A percentile compares a stretch with the other conserved stretches of the same genome.
Conservation (phyloP, 35 echinoderm and acorn worm genomes). For the Patiria miniata region DNA sequence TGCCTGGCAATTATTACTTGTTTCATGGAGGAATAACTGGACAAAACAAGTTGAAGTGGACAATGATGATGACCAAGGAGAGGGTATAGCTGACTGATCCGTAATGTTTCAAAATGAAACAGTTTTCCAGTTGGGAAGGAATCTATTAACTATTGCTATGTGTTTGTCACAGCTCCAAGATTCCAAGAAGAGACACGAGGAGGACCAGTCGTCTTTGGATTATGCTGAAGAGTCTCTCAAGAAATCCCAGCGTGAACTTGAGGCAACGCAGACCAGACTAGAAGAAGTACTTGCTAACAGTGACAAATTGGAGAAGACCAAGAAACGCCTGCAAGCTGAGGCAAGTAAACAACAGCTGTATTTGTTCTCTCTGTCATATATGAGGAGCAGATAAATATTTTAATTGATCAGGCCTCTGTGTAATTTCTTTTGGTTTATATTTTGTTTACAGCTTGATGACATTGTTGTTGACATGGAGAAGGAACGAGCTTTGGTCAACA, state of each 20-base stretch:
- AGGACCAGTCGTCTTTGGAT: slow-evolving; percentile 68
- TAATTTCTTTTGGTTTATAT: no score
- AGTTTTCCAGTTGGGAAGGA: no score
- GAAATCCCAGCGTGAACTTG: slow-evolving; percentile 60
- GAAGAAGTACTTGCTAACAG: slow-evolving; percentile 68
- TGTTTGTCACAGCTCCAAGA: slow-evolving; percentile 55
- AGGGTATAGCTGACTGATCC: no score
- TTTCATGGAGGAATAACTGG: no score
- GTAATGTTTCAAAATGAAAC: no score
- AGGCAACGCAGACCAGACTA: slow-evolving; percentile 45
- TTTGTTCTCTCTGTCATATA: no score
- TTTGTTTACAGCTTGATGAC: slow-evolving; percentile 75
- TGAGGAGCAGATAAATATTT: no score
- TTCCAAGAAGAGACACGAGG: slow-evolving; percentile 83
- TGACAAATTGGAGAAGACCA: slow-evolving; percentile 98
- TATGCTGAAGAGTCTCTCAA: slow-evolving; percentile 71
- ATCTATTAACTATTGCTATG: no score
- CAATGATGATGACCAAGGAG: no score
- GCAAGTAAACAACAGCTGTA: slow-evolving; percentile 16
- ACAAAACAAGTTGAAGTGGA: no score
- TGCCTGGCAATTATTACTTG: no score
- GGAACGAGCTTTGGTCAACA: slow-evolving; percentile 67
- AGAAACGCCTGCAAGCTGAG: slow-evolving; percentile 95
- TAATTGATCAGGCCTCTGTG: no score
- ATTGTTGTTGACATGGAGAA: slow-evolving; percentile 74